phyloP scores from a whole-genome alignment of 2,113 vertebrate genomes.

The Prolemur simus region DNA sequence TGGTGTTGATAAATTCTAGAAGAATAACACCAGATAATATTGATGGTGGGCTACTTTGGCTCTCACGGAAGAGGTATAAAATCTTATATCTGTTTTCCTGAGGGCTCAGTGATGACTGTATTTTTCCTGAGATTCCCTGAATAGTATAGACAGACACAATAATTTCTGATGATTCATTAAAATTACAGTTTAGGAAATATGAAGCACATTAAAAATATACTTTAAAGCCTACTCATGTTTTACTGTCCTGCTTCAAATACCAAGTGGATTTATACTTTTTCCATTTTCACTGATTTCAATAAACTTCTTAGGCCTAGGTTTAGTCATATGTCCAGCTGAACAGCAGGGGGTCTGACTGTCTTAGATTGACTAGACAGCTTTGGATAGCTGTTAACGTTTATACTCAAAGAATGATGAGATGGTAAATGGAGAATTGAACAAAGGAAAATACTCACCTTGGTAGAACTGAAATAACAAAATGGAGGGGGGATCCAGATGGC shows the following conservation, averaged over 20 bases:
- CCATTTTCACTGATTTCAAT: conserved; percentile 55
- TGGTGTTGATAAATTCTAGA: background rate
- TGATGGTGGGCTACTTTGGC: too few relatives aligned
- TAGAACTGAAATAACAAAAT: background rate
- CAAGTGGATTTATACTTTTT: conserved; percentile 67
- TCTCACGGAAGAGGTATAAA: background rate
- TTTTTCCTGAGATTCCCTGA: conserved; percentile 54
- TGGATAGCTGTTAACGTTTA: background rate
- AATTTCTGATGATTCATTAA: conserved; percentile 76
- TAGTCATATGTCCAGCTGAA: conserved; percentile 55
- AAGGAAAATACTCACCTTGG: background rate
- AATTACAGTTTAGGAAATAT: conserved; percentile 68
- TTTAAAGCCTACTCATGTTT: conserved; percentile 70
- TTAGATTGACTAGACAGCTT: background rate
- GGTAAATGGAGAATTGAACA: background rate
- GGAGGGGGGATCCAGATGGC: background rate
- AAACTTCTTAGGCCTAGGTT: conserved; percentile 46
- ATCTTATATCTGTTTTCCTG: conserved; percentile 32
- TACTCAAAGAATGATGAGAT: background rate
- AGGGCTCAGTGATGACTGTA: conserved; percentile 47
- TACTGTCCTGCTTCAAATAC: conserved; percentile 73
- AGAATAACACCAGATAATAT: background rate
- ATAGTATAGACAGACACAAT: conserved; percentile 60
- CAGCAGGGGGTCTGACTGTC: conserved; percentile 20
- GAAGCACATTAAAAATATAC: conserved; percentile 65